Percentiles rank a stretch among this genome's conserved stretches.
Evolutionary conservation across 30 jellyfish, hydroid and myxozoan species (phyloP).

Genomic region (Aurelia coerulea): DNA sequence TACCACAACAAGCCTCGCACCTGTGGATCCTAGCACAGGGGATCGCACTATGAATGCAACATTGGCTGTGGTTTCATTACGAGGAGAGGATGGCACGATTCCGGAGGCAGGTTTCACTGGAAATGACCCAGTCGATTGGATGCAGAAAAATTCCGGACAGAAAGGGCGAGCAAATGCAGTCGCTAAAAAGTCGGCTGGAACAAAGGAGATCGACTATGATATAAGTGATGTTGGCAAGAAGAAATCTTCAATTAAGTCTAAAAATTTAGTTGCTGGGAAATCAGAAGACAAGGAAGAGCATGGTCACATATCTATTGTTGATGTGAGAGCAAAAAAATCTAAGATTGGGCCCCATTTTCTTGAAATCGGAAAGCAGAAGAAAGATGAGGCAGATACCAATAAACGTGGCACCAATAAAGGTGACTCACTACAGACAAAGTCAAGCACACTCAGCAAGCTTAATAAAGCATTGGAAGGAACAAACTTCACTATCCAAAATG

Average conservation of each 20-base stretch:
- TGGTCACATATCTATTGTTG: background rate
- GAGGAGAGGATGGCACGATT: slow-evolving; percentile 62
- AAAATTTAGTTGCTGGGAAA: background rate
- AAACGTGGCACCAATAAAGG: background rate
- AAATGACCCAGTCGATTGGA: slow-evolving; percentile 29
- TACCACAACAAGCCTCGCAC: slow-evolving; percentile 32
- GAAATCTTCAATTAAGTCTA: slow-evolving; percentile 24
- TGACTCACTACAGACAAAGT: background rate
- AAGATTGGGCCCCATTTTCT: background rate
- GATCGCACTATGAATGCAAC: slow-evolving; percentile 37
- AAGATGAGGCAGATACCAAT: background rate
- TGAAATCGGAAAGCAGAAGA: background rate
- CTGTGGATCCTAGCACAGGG: slow-evolving; percentile 47
- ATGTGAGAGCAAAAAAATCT: background rate
- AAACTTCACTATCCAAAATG: slow-evolving; percentile 60
- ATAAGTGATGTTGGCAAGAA: slow-evolving; percentile 38
- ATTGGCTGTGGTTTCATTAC: slow-evolving; percentile 25
- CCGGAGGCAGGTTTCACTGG: slow-evolving; percentile 48
- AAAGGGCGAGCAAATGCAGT: background rate
- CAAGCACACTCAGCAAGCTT: slow-evolving; percentile 11
- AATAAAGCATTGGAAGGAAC: slow-evolving; percentile 62
- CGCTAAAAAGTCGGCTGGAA: background rate
- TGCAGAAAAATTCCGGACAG: slow-evolving; percentile 18
- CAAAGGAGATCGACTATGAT: background rate
- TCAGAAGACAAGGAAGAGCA: background rate